Conservation (phyloP, 2,113 vertebrate genomes). For the Callipepla californica region DNA sequence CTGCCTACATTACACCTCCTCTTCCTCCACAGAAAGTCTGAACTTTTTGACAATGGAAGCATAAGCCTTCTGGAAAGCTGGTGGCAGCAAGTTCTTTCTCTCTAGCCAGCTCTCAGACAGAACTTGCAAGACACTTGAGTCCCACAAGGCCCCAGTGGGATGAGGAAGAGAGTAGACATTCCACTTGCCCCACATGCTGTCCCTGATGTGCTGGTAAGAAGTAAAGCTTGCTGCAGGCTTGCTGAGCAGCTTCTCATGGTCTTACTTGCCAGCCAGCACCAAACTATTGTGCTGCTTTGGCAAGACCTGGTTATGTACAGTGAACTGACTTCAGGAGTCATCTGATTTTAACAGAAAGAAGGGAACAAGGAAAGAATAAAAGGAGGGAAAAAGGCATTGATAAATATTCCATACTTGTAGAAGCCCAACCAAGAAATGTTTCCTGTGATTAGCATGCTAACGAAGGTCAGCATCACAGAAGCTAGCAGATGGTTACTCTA, state of each 20-base stretch:
- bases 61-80: not conserved
- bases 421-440: conserved; percentile 35
- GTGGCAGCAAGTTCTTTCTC: not conserved
- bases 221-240: not conserved
- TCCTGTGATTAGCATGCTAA: conserved; percentile 27
- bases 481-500: not conserved
- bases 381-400: not conserved
- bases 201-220: accelerated
- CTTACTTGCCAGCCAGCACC: not conserved
- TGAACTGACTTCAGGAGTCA: not conserved
- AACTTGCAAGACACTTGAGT: not conserved
- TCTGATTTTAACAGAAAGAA: not conserved
- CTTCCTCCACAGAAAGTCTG: not conserved
- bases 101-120: not conserved
- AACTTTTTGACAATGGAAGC: not conserved
- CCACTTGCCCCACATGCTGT: accelerated
- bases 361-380: not conserved
- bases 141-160: not conserved
- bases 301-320: not conserved
- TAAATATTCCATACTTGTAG: conserved; percentile 57
- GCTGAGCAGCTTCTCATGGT: not conserved
- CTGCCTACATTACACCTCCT: accelerated
- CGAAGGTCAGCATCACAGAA: conserved; percentile 15
- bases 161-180: not conserved
- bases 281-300: not conserved